Evolutionary conservation across 1,140 invertebrate species (phyloP), one percentile per base, ranked within the genome.

Genomic region (Diorhabda carinulata): DNA sequence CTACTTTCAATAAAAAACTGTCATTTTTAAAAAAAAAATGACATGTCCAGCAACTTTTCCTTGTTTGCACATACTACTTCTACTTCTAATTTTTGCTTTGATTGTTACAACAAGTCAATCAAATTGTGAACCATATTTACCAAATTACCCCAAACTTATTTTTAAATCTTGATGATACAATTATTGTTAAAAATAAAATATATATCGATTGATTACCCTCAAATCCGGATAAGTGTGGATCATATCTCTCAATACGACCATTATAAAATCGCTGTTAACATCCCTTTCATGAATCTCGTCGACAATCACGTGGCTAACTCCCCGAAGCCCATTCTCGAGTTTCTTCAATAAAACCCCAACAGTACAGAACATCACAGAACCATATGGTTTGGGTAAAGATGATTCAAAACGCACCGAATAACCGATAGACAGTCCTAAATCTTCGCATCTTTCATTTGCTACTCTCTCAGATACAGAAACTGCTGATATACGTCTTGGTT

Each of bases 271-370:
- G 43, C 93, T 95, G 81, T 98, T 98, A 0, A 97, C 93, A 81
- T 99, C 97, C 57, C 97, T 84, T 81, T 99, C 97, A 78, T 99
- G 97, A 70, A 99, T 96, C 86, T 99, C 98, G 83, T 99, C 98
- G 43, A 98, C 91, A 59, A 96, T 92, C 0, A 96, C 92, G 76
- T 97, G 95, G 4, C 92, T 95, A 6, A 97, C 91, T 1, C 94
- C 94, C 66, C 94, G 82, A 2, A 97, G 80, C 2, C 94, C 94
- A 5, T 86, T 88, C 82, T 96, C 94, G 3, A 99, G 82, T 80
- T 97, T 98, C 72, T 96, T 87, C 42, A 99, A 80, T 9, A 99
- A 80, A 0, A 99, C 96, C 43, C 93, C 93, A 10, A 96, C 91
- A 3, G 97, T 99, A 78, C 97, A 99, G 80, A 98, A 99, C 78